Percentiles rank a stretch among this genome's conserved stretches.
Evolutionary conservation across 2,113 vertebrate species (phyloP).

Genomic region (Phoenicopterus ruber): DNA sequence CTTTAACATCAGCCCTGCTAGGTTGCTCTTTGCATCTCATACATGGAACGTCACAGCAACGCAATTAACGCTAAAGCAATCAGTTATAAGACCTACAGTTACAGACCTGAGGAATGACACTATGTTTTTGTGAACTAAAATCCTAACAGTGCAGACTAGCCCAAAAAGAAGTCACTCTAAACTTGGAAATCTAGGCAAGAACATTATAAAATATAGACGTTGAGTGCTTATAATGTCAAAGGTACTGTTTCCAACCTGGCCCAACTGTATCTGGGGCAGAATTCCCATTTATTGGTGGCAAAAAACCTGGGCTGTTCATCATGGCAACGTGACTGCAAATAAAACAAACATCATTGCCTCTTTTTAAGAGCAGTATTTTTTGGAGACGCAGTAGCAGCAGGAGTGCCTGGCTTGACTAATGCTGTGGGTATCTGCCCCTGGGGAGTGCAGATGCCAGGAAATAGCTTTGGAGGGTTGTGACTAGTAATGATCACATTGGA

Average conservation of each 20-base stretch:
- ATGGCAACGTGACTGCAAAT: background rate
- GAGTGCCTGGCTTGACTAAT: slow-evolving; percentile 50
- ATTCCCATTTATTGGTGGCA: background rate
- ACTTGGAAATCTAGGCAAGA: background rate
- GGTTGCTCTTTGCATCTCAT: background rate
- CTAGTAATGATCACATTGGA: slow-evolving; percentile 49
- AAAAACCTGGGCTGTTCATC: background rate
- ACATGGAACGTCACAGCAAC: background rate
- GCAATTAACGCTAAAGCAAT: background rate
- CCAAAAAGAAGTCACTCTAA: background rate
- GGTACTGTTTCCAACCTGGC: background rate
- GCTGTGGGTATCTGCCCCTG: slow-evolving; percentile 49
- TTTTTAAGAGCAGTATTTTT: slow-evolving; percentile 26
- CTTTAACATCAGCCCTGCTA: background rate
- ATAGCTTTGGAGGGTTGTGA: slow-evolving; percentile 36
- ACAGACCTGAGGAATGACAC: background rate
- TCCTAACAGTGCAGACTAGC: background rate
- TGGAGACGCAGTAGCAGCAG: slow-evolving; percentile 40
- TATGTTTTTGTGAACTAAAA: background rate
- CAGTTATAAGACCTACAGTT: background rate
- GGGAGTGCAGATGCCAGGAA: slow-evolving; percentile 60
- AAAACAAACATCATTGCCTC: background rate
- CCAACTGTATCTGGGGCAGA: background rate
- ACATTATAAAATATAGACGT: background rate
- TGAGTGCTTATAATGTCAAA: background rate